phyloP scores from a whole-genome alignment of 2,113 vertebrate species.

The Notarius lentiginosus region DNA sequence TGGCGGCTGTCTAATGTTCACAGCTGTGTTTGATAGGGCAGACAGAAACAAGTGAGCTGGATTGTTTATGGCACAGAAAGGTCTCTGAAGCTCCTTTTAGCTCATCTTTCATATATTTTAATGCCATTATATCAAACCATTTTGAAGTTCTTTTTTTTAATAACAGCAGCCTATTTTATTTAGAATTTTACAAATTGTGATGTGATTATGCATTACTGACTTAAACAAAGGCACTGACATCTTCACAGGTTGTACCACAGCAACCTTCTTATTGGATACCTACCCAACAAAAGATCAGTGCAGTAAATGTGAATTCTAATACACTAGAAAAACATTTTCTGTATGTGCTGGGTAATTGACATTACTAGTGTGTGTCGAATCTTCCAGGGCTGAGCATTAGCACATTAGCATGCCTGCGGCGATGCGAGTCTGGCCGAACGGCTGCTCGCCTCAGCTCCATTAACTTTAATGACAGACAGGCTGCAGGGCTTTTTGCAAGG shows the following conservation, averaged over 20 bases:
- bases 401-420: slow-evolving; percentile 54
- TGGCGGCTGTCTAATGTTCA: slow-evolving; percentile 61
- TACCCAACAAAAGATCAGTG: slow-evolving; percentile 16
- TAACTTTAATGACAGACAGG: slow-evolving; percentile 57
- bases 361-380: slow-evolving; percentile 43
- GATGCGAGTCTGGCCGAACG: slow-evolving; percentile 47
- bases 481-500: slow-evolving; percentile 53
- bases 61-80: slow-evolving; percentile 55
- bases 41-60: slow-evolving; percentile 47
- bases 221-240: neutral
- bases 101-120: slow-evolving; percentile 41
- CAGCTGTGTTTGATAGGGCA: slow-evolving; percentile 62
- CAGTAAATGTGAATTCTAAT: slow-evolving; percentile 13
- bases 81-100: slow-evolving; percentile 49
- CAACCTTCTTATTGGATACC: neutral
- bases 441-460: slow-evolving; percentile 53
- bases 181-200: neutral
- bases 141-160: slow-evolving; percentile 14
- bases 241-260: neutral
- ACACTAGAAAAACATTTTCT: slow-evolving; percentile 22
- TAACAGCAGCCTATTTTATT: slow-evolving; percentile 24
- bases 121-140: slow-evolving; percentile 42
- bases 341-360: slow-evolving; percentile 36
- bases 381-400: slow-evolving; percentile 35
- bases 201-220: neutral